Conservation (phyloP, 2,113 vertebrate genomes). For the Phrynosoma blainvillii region DNA sequence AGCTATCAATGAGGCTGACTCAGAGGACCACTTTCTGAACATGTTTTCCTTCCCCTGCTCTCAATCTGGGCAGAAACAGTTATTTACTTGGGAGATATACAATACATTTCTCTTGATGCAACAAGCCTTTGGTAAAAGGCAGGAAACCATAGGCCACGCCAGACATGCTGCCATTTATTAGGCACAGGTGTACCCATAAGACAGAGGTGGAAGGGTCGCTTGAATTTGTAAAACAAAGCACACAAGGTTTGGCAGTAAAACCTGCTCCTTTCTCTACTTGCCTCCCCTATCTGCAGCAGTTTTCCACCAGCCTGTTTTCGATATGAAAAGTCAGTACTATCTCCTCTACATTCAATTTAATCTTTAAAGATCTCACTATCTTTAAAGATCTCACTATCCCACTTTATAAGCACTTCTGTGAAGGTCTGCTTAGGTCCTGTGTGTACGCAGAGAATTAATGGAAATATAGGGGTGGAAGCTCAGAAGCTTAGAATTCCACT, state of each 20-base stretch:
- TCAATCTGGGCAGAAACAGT: background rate
- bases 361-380: background rate
- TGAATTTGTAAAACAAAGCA: background rate
- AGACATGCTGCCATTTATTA: too few species aligned
- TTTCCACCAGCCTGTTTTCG: background rate
- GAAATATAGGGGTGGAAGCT: background rate
- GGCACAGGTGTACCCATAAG: background rate
- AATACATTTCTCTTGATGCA: background rate
- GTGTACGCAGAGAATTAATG: background rate
- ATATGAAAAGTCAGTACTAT: too few species aligned
- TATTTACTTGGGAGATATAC: background rate
- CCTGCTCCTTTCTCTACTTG: background rate
- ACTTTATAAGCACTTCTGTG: background rate
- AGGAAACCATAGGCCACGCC: background rate
- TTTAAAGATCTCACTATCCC: background rate
- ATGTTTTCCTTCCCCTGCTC: background rate
- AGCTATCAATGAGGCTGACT: background rate
- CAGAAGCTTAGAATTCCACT: background rate
- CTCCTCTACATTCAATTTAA: too few species aligned
- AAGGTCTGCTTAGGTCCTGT: background rate
- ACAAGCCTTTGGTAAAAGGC: background rate
- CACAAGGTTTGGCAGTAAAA: background rate
- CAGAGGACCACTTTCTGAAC: background rate
- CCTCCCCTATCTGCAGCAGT: background rate
- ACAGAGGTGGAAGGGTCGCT: background rate